Base-by-base conservation (phyloP, 2,797 vertebrate genomes). In the Sciurus vulgaris region DNA sequence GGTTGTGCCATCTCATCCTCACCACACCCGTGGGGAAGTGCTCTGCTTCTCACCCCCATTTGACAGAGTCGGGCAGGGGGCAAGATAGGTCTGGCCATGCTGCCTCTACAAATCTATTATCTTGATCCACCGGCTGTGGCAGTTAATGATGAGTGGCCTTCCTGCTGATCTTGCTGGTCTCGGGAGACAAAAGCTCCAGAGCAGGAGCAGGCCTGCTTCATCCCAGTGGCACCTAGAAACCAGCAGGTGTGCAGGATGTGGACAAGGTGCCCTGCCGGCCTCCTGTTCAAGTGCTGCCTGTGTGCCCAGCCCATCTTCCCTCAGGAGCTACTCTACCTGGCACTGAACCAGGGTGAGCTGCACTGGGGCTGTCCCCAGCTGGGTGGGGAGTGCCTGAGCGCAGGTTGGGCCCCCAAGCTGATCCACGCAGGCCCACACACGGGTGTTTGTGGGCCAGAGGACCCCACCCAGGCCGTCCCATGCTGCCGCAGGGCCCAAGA, bases 91-190 rank as follows among this genome's bases (percentile, higher is more conserved):
- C 69, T 38, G 5, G 9, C 22, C 38, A 7, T 0, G 1, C 33
- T 2, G 1, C 24, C 33, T 9, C 22, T 1, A 24, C 13, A 7
- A 28, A 33, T 1, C 0, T 49, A 2, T 15, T 30, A 0, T 0
- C 41, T 51, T 11, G 2, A 24, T 24, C 70, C 17, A 17, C 6
- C 15, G 51, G 17, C 51, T 15, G 17, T 54, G 51, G 41, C 8
- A 28, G 35, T 72, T 61, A 7, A 14, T 11, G 7, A 33, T 1
- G 44, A 2, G 26, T 1, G 8, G 47, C n/a, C 18, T 83, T 24
- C 47, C 0, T 1, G 17, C 51, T 17, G 15, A 18, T 54, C 51
- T 18, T 54, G 6, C 61, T 17, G 63, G 56, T 44, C 83, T 72
- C 83, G 6, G 5, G 13, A 33, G 59, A 35, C 38, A 33, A 9